Evolutionary conservation across 2,888 invertebrate genomes (phyloP), one percentile per base, ranked within the genome.

Genomic region (Bellardia pandia): DNA sequence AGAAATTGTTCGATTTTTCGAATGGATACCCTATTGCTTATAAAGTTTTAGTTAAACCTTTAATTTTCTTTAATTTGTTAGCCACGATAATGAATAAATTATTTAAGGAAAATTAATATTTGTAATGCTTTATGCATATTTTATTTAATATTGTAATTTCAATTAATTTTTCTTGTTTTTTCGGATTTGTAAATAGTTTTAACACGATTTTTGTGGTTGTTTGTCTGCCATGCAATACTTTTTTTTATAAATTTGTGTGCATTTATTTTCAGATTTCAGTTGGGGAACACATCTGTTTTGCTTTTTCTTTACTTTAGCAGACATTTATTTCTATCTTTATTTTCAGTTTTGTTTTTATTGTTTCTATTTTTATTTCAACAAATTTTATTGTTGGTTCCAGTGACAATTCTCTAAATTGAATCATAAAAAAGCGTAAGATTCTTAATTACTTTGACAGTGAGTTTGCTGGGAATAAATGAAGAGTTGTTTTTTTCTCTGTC

Each of bases 401-500:
- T 76, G 76, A 76, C 82, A 69, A 40, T 76, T 69, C 62, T 33
- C 16, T 37, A 64, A 82, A 82, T 82, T 76, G 69, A 62, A 76
- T 76, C 64, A 53, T 83, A 83, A 83, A 71, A 69, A 51, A 75
- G 53, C 51, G 6, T 16, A 62, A 56, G 16, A 69, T 60, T 33
- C 40, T 83, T 77, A 83, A 83, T 83, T 83, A 76, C 69, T 64
- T 76, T 75, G 62, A 75, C 51, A 64, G 37, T 48, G 62, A 37
- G 51, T 48, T 75, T 62, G 48, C 51, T 45, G 11, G 51, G 7
- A 11, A 75, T 48, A 51, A 58, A 66, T 66, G 30, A 45, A 23
- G 13, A 62, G 48, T 69, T 74, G 48, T 60, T 74, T 45, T 66
- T 77, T 62, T 33, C 16, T 11, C 8, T 58, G n/a, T n/a, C 58